Percentiles rank a stretch among this genome's conserved stretches.
These are phyloP conservation scores for Amphiprion clarkii DNA, from an alignment of 2,797 vertebrate genomes.

Conservation along the genomic window DNA sequence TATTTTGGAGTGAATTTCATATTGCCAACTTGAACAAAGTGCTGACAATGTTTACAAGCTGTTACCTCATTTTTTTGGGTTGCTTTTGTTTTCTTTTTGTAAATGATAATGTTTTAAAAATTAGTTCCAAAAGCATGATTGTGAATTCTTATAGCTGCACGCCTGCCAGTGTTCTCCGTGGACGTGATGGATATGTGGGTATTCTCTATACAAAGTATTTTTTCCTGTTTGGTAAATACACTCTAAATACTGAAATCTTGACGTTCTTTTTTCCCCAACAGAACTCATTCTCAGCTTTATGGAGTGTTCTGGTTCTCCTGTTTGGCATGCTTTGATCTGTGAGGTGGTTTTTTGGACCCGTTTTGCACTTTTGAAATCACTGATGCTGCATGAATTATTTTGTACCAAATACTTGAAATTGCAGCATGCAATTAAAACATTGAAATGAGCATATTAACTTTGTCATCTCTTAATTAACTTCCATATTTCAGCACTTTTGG, in stretches of 20 bases:
- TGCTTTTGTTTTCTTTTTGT: conserved; percentile 24
- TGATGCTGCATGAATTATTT: conserved; percentile 86
- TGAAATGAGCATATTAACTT: conserved; percentile 55
- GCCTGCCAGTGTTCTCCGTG: conserved; percentile 61
- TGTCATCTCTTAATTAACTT: conserved; percentile 52
- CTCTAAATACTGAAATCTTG: conserved; percentile 57
- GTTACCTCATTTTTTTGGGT: conserved; percentile 79
- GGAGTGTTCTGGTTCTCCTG: conserved; percentile 66
- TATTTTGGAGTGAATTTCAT: conserved; percentile 60
- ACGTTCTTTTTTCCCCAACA: conserved; percentile 69
- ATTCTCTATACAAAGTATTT: conserved; percentile 63
- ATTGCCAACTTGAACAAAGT: conserved; percentile 82
- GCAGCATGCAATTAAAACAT: conserved; percentile 79
- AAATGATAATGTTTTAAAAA: conserved; percentile 60
- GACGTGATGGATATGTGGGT: conserved; percentile 60
- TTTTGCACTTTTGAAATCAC: conserved; percentile 84
- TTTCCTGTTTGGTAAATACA: conserved; percentile 60
- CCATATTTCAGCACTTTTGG: neutral
- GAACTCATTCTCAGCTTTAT: conserved; percentile 60
- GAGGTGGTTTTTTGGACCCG: conserved; percentile 74
- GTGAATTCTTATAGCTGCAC: conserved; percentile 55
- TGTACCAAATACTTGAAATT: conserved; percentile 80
- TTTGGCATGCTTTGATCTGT: conserved; percentile 82
- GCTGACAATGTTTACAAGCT: conserved; percentile 82
- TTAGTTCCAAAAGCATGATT: conserved; percentile 74